phyloP scores from a whole-genome alignment of 2,888 invertebrate genomes.

The Strigamia transsilvanica region DNA sequence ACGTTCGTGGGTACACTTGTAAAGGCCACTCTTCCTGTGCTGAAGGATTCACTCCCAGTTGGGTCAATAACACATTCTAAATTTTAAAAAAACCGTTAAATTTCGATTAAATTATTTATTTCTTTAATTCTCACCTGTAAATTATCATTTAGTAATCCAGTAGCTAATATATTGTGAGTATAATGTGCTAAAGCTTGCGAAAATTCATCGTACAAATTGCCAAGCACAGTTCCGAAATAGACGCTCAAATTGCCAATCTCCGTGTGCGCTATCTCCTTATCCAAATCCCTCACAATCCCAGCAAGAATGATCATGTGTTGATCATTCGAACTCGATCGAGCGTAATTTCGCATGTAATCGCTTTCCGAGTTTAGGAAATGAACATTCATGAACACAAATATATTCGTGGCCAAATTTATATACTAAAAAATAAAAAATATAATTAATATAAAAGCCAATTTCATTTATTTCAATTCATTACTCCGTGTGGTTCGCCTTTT shows the following conservation, averaged over 20 bases:
- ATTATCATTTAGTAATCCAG: slow-evolving; percentile 72
- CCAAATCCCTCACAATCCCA: slow-evolving; percentile 83
- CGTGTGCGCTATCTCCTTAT: slow-evolving; percentile 84
- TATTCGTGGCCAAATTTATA: slow-evolving; percentile 83
- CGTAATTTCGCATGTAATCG: slow-evolving; percentile 74
- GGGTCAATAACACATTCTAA: slow-evolving; percentile 74
- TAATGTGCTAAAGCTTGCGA: slow-evolving; percentile 81
- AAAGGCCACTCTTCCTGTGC: slow-evolving; percentile 74
- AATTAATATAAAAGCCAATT: not conserved
- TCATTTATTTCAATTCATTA: slow-evolving; percentile 60
- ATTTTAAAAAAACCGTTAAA: slow-evolving; percentile 47
- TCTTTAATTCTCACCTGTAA: slow-evolving; percentile 66
- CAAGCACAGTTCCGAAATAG: slow-evolving; percentile 75
- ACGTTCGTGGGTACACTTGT: slow-evolving; percentile 79
- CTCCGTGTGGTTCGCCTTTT: slow-evolving; percentile 79
- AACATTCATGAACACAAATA: slow-evolving; percentile 84
- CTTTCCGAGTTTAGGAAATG: slow-evolving; percentile 78
- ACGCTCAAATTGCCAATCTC: slow-evolving; percentile 80
- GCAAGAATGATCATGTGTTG: slow-evolving; percentile 89
- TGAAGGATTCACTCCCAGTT: slow-evolving; percentile 79
- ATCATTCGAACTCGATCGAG: slow-evolving; percentile 78
- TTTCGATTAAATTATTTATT: not conserved
- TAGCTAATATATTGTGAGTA: slow-evolving; percentile 80
- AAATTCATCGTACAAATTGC: slow-evolving; percentile 76
- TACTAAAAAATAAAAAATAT: slow-evolving; percentile 69